Base-by-base conservation (phyloP, 2,888 invertebrate species). In the Lasioglossum morio region DNA sequence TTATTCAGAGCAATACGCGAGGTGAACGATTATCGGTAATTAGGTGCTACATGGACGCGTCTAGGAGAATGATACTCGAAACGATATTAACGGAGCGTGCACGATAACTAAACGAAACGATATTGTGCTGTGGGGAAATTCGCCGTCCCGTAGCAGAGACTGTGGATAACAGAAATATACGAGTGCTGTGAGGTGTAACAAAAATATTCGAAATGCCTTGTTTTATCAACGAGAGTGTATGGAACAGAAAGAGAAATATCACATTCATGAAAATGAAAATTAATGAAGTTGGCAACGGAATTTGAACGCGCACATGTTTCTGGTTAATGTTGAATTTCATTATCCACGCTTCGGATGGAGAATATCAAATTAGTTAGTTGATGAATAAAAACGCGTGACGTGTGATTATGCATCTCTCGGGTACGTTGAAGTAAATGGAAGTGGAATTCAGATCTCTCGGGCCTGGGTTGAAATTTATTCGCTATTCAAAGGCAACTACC, bases 21-120 rank as follows among this genome's bases (percentile, higher is more conserved):
- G 14, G 37, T 1, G 70, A 75, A 77, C 77, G 82, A 84, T 82
- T 82, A 77, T 82, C 77, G 81, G 60, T 82, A 82, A 82, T 84
- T 81, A 81, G 81, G 34, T 57, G 57, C 34, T 40, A 19, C 72
- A 27, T 57, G 72, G 19, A 23, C 77, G 53, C 63, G 77, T 57
- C 19, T 53, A 37, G 70, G 77, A 37, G 37, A 70, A 48, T 37
- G n/a, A 60, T 27, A 46, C 73, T 43, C 37, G n/a, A 37, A 75
- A 75, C 72, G 46, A 70, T 60, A 66, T 66, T 81, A 73, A 81
- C 27, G 60, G 75, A 46, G 16, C 43, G 14, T 23, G 34, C 5
- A 37, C 69, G 19, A 69, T 66, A 2, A 30, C 2, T 3, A 7
- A 66, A 19, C 66, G 34, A 19, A 30, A 66, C 66, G 23, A 30